Conservation (phyloP, 2,113 vertebrate species). For the Notechis scutatus region DNA sequence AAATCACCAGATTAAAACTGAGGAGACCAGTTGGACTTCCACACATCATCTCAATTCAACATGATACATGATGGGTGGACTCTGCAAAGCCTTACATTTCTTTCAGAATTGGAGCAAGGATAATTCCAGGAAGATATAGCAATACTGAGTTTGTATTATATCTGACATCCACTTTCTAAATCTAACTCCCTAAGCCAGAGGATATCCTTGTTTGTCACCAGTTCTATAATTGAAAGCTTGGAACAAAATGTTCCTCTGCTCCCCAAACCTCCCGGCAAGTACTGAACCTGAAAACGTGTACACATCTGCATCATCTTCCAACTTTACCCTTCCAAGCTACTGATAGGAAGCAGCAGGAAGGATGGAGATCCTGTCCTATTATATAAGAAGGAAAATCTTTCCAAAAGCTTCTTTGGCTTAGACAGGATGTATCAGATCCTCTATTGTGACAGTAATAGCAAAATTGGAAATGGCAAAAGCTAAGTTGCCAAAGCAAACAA, state of each 20-base stretch:
- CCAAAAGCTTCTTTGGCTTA: neutral
- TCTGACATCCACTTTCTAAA: neutral
- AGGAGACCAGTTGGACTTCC: neutral
- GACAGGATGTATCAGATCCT: conserved; percentile 55
- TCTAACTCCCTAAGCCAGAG: neutral
- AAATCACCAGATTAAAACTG: neutral
- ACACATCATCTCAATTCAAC: neutral
- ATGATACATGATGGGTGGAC: neutral
- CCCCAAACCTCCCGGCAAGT: conserved; percentile 13
- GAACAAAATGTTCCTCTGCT: conserved; percentile 48
- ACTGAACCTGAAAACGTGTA: conserved; percentile 41
- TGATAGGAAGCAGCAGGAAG: conserved; percentile 9
- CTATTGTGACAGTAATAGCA: conserved; percentile 16
- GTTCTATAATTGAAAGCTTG: conserved; percentile 25
- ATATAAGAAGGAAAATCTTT: conserved; percentile 23
- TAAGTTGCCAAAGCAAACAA: neutral
- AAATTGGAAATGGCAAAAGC: conserved; percentile 30
- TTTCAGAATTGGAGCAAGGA: neutral
- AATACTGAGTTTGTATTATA: too few species aligned
- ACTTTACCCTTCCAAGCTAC: conserved; percentile 48
- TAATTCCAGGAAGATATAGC: neutral
- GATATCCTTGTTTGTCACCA: conserved; percentile 25
- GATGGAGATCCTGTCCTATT: conserved; percentile 45
- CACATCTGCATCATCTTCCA: conserved; percentile 47
- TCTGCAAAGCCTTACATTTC: neutral